phyloP scores from a whole-genome alignment of 2,888 invertebrate genomes.

The Andrena haemorrhoa region DNA sequence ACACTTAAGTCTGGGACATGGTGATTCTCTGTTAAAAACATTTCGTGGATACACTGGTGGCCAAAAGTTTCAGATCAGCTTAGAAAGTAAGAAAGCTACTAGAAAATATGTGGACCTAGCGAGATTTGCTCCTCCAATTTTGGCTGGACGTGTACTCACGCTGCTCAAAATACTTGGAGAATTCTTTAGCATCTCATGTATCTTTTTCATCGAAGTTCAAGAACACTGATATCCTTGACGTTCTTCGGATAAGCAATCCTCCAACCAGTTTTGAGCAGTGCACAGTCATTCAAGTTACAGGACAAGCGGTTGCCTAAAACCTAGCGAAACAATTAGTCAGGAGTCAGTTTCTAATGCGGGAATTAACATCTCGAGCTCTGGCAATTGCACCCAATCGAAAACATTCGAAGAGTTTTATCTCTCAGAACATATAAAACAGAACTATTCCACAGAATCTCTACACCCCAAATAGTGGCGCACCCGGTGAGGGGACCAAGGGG shows the following conservation, averaged over 20 bases:
- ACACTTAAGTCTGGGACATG: neutral
- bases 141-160: no score
- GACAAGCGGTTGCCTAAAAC: neutral
- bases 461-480: no score
- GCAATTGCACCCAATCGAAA: neutral
- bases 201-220: neutral
- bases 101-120: neutral
- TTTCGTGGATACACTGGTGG: neutral
- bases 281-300: neutral
- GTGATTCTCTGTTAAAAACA: neutral
- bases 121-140: neutral
- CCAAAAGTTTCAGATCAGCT: neutral
- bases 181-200: neutral
- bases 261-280: neutral
- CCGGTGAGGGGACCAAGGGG: no score
- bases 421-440: neutral
- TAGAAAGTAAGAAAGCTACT: no score
- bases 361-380: constrained; percentile 29
- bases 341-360: neutral
- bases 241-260: neutral
- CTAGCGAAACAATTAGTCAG: constrained; percentile 7
- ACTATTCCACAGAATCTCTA: neutral
- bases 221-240: neutral
- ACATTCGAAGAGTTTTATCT: neutral
- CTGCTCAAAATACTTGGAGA: constrained; percentile 7